Base-by-base conservation (phyloP, 2,113 vertebrate species). In the Cottus gobio region DNA sequence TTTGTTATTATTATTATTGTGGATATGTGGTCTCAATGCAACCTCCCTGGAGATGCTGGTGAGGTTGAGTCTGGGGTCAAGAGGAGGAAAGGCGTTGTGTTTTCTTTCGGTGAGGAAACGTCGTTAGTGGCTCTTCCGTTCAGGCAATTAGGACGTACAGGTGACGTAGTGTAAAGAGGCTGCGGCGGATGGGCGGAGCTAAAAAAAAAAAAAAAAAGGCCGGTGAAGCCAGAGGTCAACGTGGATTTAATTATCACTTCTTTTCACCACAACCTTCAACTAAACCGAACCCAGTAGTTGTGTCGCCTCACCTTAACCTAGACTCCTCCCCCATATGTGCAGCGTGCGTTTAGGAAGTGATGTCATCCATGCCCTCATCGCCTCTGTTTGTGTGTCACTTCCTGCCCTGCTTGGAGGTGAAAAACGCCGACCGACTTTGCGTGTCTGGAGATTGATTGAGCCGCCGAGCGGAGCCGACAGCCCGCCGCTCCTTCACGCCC, bases 381-480 rank as follows among this genome's bases (percentile, higher is more conserved):
- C 37, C 22, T 46, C 36, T 10, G 6, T 26, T n/a, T n/a, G 37
- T 63, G 31, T 67, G 54, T 80, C 70, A 48, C 62, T 71, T 36
- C 15, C 34, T 72, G 48, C 64, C 30, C 46, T 50, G 54, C 72
- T 64, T 75, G 65, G 44, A 62, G 37, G 66, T 44, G 24, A 28
- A 73, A 46, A 68, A 75, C 4, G 4, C 20, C 44, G 44, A 69
- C 46, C 5, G 61, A 75, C 73, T 79, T 70, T 79, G 50, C 50
- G 36, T 77, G 71, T 75, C 24, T 1, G 2, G 54, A 82, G 73
- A 88, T 90, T 72, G 76, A 93, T 87, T 68, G 77, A 77, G 34
- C 71, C 46, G 60, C 79, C 54, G 71, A 90, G 79, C 77, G 75
- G 81, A 82, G 77, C 80, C 89, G 85, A 88, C 80, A 86, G 8